Conservation (phyloP, 2,113 vertebrate genomes). For the Dryoscopus gambensis region DNA sequence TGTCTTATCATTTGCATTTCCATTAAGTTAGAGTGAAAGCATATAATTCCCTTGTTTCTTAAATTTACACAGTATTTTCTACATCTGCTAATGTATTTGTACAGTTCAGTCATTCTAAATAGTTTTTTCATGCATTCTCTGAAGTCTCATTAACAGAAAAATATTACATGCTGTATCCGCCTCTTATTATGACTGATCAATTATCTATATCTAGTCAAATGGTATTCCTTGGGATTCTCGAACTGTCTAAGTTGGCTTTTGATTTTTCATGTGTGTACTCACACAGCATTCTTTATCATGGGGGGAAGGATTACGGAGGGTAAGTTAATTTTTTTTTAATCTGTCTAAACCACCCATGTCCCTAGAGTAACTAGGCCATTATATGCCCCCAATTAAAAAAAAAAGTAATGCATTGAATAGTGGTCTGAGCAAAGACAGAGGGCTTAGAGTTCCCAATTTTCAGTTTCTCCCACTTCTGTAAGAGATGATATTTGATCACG, state of each 20-base stretch:
- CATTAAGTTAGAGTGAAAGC: conserved; percentile 36
- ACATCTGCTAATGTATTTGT: conserved; percentile 17
- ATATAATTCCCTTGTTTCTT: conserved; percentile 7
- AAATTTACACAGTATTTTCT: conserved; percentile 26
- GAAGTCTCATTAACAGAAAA: conserved; percentile 27
- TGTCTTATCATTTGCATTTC: conserved; percentile 17
- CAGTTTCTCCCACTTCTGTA: neutral
- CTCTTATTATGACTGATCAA: conserved; percentile 1
- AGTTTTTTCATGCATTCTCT: neutral
- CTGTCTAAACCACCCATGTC: neutral
- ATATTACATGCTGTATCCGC: neutral
- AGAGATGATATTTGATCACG: neutral
- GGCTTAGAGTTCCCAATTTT: neutral
- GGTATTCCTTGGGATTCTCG: neutral
- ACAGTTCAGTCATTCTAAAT: conserved; percentile 11
- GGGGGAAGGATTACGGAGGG: neutral
- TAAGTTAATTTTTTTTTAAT: neutral
- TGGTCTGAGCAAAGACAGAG: neutral
- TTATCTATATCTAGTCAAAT: conserved; percentile 1
- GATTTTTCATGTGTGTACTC: neutral
- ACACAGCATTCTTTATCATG: neutral
- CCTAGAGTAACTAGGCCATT: neutral
- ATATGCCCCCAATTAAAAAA: neutral
- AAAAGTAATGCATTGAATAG: neutral
- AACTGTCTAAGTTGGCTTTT: neutral